These are phyloP conservation scores for Champsocephalus esox DNA, from an alignment of 2,797 vertebrate genomes.

Conservation along the genomic window DNA sequence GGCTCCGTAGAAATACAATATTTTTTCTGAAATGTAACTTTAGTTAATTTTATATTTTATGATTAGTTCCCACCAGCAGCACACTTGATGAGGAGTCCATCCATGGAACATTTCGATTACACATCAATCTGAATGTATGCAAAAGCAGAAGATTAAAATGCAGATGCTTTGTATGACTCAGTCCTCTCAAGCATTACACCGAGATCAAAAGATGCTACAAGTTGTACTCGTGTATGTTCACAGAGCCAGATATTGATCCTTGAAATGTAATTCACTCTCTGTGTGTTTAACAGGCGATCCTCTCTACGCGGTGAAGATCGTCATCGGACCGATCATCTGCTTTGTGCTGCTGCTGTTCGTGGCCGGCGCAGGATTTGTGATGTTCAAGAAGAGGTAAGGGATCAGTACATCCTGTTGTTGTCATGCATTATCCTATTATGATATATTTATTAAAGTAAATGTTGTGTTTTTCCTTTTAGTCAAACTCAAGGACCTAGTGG, in stretches of 20 bases:
- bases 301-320: conserved; percentile 89
- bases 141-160: conserved; percentile 12
- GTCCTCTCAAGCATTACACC: neutral
- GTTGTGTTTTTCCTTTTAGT: conserved; percentile 71
- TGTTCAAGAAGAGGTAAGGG: conserved; percentile 93
- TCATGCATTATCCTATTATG: neutral
- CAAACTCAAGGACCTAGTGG: conserved; percentile 94
- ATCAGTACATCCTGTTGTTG: neutral
- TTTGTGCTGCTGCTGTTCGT: conserved; percentile 87
- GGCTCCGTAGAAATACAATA: too few relatives aligned
- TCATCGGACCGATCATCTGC: conserved; percentile 92
- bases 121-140: too few relatives aligned
- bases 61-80: too few relatives aligned
- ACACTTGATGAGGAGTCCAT: too few relatives aligned
- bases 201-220: conserved; percentile 1
- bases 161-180: neutral
- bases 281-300: conserved; percentile 74
- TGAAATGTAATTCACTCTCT: conserved; percentile 35
- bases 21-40: too few relatives aligned
- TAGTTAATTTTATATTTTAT: too few relatives aligned
- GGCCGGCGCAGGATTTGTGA: conserved; percentile 84
- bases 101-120: too few relatives aligned
- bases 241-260: conserved; percentile 16
- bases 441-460: neutral
- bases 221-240: neutral